Percentiles rank a stretch among this genome's conserved stretches.
Conservation (phyloP, 1,140 invertebrate genomes). For the Macrosteles quadrilineatus region DNA sequence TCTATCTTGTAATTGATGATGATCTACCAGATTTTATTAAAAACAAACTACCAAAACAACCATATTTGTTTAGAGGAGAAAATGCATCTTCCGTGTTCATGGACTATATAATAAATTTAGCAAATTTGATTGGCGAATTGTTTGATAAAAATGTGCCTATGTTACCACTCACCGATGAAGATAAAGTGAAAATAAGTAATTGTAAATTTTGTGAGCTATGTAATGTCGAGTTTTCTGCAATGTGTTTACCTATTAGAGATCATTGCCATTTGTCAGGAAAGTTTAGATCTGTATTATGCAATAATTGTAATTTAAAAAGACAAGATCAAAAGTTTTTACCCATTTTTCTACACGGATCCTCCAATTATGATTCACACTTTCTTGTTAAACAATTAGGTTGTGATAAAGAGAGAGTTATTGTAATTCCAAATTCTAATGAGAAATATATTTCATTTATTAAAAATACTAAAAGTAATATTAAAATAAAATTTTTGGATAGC, state of each 20-base stretch:
- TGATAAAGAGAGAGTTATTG: neutral
- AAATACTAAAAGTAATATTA: no score
- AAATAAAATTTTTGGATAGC: no score
- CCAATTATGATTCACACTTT: constrained; percentile 2
- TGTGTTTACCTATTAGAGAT: neutral
- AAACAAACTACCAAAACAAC: neutral
- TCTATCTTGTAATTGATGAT: neutral
- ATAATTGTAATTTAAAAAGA: neutral
- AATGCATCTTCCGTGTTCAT: neutral
- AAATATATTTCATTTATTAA: no score
- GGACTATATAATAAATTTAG: neutral
- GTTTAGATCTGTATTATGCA: neutral
- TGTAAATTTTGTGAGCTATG: neutral
- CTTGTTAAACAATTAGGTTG: neutral
- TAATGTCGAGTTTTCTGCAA: neutral
- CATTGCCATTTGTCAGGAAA: constrained; percentile 8
- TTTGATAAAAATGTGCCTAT: neutral
- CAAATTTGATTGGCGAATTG: neutral
- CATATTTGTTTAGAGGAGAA: neutral
- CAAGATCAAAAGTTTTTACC: neutral
- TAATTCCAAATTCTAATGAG: neutral
- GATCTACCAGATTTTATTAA: neutral
- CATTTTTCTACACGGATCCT: neutral
- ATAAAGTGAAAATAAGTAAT: neutral
- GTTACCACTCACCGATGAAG: neutral